These are phyloP conservation scores for Thomomys bottae DNA, from an alignment of 2,113 vertebrate genomes.

Conservation along the genomic window DNA sequence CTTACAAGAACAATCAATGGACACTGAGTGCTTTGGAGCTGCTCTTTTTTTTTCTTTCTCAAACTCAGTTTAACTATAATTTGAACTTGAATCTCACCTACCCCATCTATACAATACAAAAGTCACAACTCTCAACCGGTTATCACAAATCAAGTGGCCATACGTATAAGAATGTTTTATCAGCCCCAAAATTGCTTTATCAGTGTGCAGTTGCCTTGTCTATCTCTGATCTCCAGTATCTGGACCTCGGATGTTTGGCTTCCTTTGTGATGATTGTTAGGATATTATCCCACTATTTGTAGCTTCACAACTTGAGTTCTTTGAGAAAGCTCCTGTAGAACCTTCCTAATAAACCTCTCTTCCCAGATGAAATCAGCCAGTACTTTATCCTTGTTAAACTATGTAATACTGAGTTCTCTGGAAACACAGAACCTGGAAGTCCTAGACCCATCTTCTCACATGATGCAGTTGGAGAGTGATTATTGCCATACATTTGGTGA, in stretches of 20 bases:
- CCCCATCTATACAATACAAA: slow-evolving; percentile 10
- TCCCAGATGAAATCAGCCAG: not conserved
- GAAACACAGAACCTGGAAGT: not conserved
- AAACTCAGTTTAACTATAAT: slow-evolving; percentile 26
- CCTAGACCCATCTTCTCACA: not conserved
- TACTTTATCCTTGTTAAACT: not conserved
- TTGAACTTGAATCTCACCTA: slow-evolving; percentile 20
- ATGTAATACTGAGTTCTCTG: not conserved
- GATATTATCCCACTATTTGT: not conserved
- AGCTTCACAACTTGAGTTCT: not conserved
- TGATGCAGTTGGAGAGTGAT: not conserved
- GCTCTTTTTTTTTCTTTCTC: slow-evolving; percentile 12
- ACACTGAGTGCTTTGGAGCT: not conserved
- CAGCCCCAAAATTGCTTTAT: not conserved
- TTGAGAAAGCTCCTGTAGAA: slow-evolving; percentile 1
- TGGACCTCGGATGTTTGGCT: not conserved
- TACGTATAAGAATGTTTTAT: slow-evolving; percentile 2
- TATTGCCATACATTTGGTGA: slow-evolving; percentile 2
- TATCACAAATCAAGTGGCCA: not conserved
- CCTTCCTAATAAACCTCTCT: slow-evolving; percentile 17
- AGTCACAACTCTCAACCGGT: slow-evolving; percentile 8
- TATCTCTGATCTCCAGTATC: not conserved
- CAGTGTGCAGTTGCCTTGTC: not conserved
- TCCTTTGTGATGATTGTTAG: not conserved
- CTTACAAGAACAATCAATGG: no score